Evolutionary conservation across 1,140 invertebrate species (phyloP), one percentile per base, ranked within the genome.

Genomic region (Lithobius niger): DNA sequence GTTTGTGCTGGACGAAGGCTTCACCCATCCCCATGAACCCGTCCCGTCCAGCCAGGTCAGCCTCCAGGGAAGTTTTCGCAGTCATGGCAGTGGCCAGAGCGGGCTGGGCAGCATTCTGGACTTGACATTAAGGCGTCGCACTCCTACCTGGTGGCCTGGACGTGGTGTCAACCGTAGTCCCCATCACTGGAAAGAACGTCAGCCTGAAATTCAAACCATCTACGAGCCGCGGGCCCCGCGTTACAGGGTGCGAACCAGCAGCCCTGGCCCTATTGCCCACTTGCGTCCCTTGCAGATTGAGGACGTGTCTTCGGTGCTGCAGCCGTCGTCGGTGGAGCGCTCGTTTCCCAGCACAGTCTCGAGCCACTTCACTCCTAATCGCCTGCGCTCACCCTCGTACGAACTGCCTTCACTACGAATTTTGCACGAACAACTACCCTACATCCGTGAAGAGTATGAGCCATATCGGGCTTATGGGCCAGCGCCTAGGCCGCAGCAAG

Each of bases 251-350:
- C 75, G 77, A 59, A 79, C 82, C 21, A 82, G 82, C 58, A 83
- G 82, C 45, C 82, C 82, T 3, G 67, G 67, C 2, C 63, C 68
- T 36, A 52, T 61, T 28, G 64, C 52, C 43, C 76, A 0, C 82
- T 82, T 77, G 78, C 80, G 6, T 74, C 81, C 25, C 57, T 83
- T 84, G 55, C 54, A 69, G 69, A 82, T 86, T 62, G 86, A 82
- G 65, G 87, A 89, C 69, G 75, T 90, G 57, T 89, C 86, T 70
- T 88, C 85, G 10, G 86, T 89, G n/a, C 74, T 79, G 13, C 83
- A 84, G 63, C 79, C 82, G 27, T 84, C 84, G 60, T 86, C 84
- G 49, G 80, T 76, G 1, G 86, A 89, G 62, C 76, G 83, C 27
- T 88, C 86, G 0, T 82, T 82, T 61, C 83, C 83, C 27, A 66